A percentile compares a stretch with the other conserved stretches of the same genome.
phyloP scores from a whole-genome alignment of 2,888 invertebrate species.

The Drosophila monieri region DNA sequence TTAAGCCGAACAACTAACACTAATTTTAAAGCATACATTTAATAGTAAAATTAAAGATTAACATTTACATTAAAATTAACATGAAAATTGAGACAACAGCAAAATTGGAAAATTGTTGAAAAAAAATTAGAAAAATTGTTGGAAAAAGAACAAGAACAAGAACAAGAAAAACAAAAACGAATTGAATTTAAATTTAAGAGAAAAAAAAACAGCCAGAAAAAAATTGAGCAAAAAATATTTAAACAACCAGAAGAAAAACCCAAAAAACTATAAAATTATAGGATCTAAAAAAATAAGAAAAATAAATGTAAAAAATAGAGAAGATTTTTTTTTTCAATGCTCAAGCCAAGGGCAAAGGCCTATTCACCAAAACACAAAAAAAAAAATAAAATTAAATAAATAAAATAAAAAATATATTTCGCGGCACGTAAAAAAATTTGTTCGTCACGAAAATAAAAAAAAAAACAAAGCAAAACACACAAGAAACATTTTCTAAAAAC shows the following conservation, averaged over 20 bases:
- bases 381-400: constrained; percentile 13
- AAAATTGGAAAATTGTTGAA: constrained; percentile 15
- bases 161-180: constrained; percentile 31
- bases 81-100: constrained; percentile 19
- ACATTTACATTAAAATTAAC: constrained; percentile 52
- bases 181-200: constrained; percentile 47
- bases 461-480: constrained; percentile 23
- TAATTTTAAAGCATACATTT: constrained; percentile 71
- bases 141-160: constrained; percentile 3
- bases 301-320: constrained; percentile 56
- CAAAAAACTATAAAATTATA: constrained; percentile 60
- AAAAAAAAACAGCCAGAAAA: constrained; percentile 38
- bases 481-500: constrained; percentile 60
- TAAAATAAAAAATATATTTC: constrained; percentile 40
- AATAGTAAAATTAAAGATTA: constrained; percentile 63
- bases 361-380: constrained; percentile 6
- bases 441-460: constrained; percentile 39
- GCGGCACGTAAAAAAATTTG: constrained; percentile 63
- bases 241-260: constrained; percentile 24
- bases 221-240: constrained; percentile 61
- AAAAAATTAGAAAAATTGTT: constrained; percentile 28
- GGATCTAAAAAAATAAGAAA: constrained; percentile 65
- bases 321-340: constrained; percentile 46
- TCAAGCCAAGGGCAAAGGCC: constrained; percentile 34
- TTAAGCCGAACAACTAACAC: constrained; percentile 59